phyloP scores from a whole-genome alignment of 2,888 invertebrate species.

The Halictus ligatus region DNA sequence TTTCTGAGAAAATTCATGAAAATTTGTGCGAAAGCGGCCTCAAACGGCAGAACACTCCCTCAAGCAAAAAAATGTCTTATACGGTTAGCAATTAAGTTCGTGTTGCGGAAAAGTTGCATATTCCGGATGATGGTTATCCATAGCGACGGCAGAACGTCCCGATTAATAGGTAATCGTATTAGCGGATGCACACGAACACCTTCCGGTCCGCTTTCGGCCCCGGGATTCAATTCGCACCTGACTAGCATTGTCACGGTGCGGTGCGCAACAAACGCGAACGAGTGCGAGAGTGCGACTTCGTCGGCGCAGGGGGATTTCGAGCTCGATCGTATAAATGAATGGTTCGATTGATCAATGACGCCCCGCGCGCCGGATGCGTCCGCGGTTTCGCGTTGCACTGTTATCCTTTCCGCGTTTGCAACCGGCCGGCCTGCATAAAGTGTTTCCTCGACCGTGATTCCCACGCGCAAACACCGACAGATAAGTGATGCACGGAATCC shows the following conservation, averaged over 20 bases:
- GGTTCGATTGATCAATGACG: constrained; percentile 55
- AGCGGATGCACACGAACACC: constrained; percentile 36
- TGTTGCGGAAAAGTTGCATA: neutral
- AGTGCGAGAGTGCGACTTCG: constrained; percentile 33
- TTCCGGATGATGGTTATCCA: neutral
- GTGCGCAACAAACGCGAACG: constrained; percentile 45
- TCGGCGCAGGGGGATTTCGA: neutral
- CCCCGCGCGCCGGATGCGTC: constrained; percentile 22
- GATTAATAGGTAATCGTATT: constrained; percentile 50
- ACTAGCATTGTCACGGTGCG: constrained; percentile 17
- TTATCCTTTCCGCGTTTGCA: constrained; percentile 36
- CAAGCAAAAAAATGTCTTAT: neutral
- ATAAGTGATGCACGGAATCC: constrained; percentile 42
- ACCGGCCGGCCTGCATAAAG: constrained; percentile 36
- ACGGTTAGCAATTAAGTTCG: neutral
- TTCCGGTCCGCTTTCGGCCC: constrained; percentile 21
- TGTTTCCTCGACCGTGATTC: constrained; percentile 43
- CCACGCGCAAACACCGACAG: constrained; percentile 19
- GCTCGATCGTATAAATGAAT: constrained; percentile 52
- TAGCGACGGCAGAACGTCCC: neutral
- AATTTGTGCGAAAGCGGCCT: neutral
- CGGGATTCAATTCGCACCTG: constrained; percentile 45
- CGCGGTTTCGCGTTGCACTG: constrained; percentile 43
- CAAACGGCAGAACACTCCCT: neutral
- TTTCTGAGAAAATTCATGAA: neutral